These are phyloP conservation scores for Punctoribates punctum DNA, from an alignment of 2,888 invertebrate genomes.

Conservation along the genomic window DNA sequence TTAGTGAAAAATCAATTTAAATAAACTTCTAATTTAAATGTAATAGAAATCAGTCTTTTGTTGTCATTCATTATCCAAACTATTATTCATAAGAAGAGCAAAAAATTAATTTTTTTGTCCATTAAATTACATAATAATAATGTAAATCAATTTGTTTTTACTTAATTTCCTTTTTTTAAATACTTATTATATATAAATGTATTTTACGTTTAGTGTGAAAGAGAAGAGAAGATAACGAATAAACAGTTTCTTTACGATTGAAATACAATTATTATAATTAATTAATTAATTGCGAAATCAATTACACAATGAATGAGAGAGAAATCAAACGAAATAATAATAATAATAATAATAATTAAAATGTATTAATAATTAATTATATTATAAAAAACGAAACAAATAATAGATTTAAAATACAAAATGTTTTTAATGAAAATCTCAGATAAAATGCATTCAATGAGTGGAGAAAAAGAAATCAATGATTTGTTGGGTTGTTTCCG, in stretches of 20 bases:
- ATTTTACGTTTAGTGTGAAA: slow-evolving; percentile 16
- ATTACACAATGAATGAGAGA: neutral
- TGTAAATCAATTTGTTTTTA: neutral
- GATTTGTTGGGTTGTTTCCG: too few relatives aligned
- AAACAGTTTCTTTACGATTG: neutral
- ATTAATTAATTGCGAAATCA: neutral
- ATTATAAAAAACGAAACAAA: neutral
- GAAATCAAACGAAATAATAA: neutral
- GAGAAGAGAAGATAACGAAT: neutral
- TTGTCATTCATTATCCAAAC: neutral
- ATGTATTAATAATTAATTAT: neutral
- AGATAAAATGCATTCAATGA: too few relatives aligned
- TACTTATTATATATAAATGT: slow-evolving; percentile 13
- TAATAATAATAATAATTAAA: neutral
- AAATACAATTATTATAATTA: slow-evolving; percentile 9
- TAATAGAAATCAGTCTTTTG: neutral
- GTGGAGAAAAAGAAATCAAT: too few relatives aligned
- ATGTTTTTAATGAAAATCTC: neutral
- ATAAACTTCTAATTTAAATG: too few relatives aligned
- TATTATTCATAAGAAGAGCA: neutral
- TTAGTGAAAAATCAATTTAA: too few relatives aligned
- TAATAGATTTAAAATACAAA: slow-evolving; percentile 10
- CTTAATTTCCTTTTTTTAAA: neutral
- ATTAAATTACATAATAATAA: neutral
- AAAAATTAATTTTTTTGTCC: neutral